Percentiles rank a stretch among this genome's conserved stretches.
phyloP scores from a whole-genome alignment of 1,140 invertebrate genomes.

The Lasaia peninsularis region DNA sequence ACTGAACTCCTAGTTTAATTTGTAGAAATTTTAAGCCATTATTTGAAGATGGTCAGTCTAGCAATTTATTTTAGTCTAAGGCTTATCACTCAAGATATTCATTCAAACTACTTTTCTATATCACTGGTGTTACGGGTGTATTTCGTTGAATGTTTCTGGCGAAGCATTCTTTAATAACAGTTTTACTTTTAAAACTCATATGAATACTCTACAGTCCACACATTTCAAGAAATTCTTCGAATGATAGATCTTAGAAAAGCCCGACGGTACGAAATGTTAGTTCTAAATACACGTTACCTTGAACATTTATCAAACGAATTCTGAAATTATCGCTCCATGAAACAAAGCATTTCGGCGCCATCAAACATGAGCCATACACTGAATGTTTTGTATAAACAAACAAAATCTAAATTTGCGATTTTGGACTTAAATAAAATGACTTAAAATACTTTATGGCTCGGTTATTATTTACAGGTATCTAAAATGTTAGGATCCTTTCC shows the following conservation, averaged over 20 bases:
- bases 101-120: too few relatives aligned
- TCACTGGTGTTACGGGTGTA: too few relatives aligned
- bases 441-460: neutral
- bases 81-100: too few relatives aligned
- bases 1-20: too few relatives aligned
- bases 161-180: neutral
- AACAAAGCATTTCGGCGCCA: constrained; percentile 11
- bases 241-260: neutral
- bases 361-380: constrained; percentile 10
- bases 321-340: constrained; percentile 10
- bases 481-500: neutral
- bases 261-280: neutral
- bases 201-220: neutral
- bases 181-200: neutral
- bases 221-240: neutral
- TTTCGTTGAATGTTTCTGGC: too few relatives aligned
- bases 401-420: neutral
- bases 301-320: constrained; percentile 10
- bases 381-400: constrained; percentile 7
- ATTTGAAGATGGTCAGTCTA: too few relatives aligned
- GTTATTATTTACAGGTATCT: neutral
- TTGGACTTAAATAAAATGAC: neutral
- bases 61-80: too few relatives aligned
- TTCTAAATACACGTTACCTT: constrained; percentile 5
- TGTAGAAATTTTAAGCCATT: too few relatives aligned